phyloP scores from a whole-genome alignment of 2,888 invertebrate genomes.

The Lochmaea capreae region DNA sequence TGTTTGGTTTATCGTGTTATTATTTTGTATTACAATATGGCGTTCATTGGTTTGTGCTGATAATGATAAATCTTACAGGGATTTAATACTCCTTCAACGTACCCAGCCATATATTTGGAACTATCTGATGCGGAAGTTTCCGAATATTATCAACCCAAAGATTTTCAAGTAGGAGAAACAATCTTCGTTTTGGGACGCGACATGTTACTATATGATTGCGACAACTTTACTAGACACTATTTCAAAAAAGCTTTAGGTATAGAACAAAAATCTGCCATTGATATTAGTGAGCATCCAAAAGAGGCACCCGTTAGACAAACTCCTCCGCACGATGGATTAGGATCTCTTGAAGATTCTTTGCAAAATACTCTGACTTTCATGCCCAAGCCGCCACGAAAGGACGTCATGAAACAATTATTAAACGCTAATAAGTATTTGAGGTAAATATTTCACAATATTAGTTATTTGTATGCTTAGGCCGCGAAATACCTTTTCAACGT shows the following conservation, averaged over 20 bases:
- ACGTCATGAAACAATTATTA: conserved; percentile 78
- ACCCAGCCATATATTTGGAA: conserved; percentile 78
- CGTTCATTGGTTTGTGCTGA: too few relatives aligned
- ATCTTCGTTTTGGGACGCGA: conserved; percentile 76
- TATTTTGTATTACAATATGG: neutral
- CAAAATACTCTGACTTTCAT: conserved; percentile 78
- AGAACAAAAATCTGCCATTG: conserved; percentile 63
- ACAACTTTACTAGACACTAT: conserved; percentile 80
- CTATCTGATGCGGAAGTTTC: conserved; percentile 77
- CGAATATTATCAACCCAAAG: conserved; percentile 82
- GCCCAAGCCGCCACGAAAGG: conserved; percentile 80
- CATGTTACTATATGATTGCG: conserved; percentile 84
- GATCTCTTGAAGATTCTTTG: conserved; percentile 81
- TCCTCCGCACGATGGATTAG: conserved; percentile 81
- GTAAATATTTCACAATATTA: conserved; percentile 28
- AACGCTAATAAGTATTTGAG: conserved; percentile 73
- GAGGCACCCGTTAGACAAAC: conserved; percentile 56
- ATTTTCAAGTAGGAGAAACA: conserved; percentile 81
- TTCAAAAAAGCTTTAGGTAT: conserved; percentile 67
- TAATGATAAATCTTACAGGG: conserved; percentile 50
- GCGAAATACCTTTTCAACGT: too few relatives aligned
- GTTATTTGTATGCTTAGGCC: too few relatives aligned
- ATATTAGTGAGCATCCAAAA: conserved; percentile 49
- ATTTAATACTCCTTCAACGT: conserved; percentile 67
- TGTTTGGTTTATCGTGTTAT: too few relatives aligned